These are phyloP conservation scores for Melipona beecheii DNA, from an alignment of 2,888 invertebrate genomes.

Conservation along the genomic window DNA sequence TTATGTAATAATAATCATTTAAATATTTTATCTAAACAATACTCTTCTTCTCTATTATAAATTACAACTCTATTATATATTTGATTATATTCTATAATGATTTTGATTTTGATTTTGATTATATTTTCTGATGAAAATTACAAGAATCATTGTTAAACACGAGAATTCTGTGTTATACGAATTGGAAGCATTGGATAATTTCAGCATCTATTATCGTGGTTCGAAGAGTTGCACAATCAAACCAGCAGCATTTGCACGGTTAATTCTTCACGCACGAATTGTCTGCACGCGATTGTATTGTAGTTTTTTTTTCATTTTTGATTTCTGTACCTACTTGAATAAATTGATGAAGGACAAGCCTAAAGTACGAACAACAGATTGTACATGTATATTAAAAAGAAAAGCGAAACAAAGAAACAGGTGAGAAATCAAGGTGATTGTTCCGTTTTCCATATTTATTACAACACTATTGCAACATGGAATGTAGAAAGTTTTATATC, in stretches of 20 bases:
- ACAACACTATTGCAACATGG: background rate
- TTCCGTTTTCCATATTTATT: slow-evolving; percentile 1
- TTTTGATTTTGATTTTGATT: background rate
- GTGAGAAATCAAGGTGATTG: slow-evolving; percentile 7
- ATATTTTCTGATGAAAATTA: background rate
- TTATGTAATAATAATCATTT: too few species aligned
- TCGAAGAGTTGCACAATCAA: slow-evolving; percentile 53
- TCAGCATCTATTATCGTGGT: slow-evolving; percentile 39
- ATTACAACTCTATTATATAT: too few species aligned
- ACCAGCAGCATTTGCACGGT: slow-evolving; percentile 39
- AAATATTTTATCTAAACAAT: too few species aligned
- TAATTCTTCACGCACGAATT: slow-evolving; percentile 74
- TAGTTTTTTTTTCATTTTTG: slow-evolving; percentile 47
- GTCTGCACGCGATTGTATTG: slow-evolving; percentile 44
- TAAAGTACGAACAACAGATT: slow-evolving; percentile 17
- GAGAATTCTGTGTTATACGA: background rate
- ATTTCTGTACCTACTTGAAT: slow-evolving; percentile 39
- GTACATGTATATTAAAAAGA: background rate
- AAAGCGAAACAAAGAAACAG: background rate
- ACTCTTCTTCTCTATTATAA: too few species aligned
- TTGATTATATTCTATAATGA: too few species aligned
- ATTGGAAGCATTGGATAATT: slow-evolving; percentile 30
- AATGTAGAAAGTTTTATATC: background rate
- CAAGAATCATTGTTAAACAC: background rate
- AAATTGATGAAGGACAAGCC: slow-evolving; percentile 51